phyloP scores from a whole-genome alignment of 1,140 invertebrate species.

The Nasonia giraulti region DNA sequence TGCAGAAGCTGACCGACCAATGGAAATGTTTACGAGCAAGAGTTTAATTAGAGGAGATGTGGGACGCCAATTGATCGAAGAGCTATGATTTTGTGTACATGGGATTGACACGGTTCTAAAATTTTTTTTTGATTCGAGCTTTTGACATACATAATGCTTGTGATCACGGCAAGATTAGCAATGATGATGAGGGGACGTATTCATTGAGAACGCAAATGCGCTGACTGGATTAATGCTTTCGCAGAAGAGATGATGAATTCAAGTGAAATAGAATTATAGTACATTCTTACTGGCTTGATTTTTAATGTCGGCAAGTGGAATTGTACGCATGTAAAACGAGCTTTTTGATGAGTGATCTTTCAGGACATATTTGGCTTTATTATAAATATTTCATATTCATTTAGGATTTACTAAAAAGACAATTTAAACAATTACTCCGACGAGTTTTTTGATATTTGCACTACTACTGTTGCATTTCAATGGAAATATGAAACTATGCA shows the following conservation, averaged over 20 bases:
- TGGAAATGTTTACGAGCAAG: background rate
- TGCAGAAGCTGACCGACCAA: background rate
- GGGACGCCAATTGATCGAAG: background rate
- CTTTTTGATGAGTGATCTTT: too few relatives aligned
- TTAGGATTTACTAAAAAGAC: too few relatives aligned
- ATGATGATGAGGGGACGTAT: too few relatives aligned
- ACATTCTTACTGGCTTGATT: too few relatives aligned
- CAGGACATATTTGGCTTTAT: too few relatives aligned
- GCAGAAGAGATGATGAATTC: background rate
- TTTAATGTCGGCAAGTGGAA: too few relatives aligned
- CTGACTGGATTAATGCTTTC: background rate
- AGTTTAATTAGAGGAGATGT: background rate
- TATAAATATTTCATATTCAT: too few relatives aligned
- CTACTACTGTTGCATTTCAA: too few relatives aligned
- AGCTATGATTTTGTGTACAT: background rate
- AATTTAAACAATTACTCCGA: too few relatives aligned
- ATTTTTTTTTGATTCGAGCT: background rate
- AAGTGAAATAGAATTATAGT: background rate
- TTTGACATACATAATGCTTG: background rate
- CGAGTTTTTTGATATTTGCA: too few relatives aligned
- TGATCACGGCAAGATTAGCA: background rate
- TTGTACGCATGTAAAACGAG: too few relatives aligned
- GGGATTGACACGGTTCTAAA: background rate
- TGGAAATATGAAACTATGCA: background rate
- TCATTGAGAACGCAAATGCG: background rate